A percentile compares a stretch with the other conserved stretches of the same genome.
Evolutionary conservation across 2,797 vertebrate species (phyloP).

Genomic region (Percopsis omiscomaycus): DNA sequence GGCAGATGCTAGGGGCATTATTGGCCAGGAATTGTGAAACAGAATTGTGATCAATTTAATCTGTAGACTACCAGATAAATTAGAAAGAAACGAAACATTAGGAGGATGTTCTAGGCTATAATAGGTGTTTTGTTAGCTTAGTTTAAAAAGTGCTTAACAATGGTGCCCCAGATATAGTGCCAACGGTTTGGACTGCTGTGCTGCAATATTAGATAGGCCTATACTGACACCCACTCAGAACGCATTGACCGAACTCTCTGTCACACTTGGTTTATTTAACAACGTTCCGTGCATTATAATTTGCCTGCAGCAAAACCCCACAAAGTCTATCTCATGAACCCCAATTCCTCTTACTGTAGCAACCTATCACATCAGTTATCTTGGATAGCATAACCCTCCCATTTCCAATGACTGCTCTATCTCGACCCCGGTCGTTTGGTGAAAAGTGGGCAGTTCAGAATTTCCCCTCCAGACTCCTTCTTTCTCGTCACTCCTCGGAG

Average conservation of each 20-base stretch:
- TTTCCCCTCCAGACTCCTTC: conserved; percentile 54
- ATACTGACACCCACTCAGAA: not conserved
- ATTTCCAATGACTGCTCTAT: conserved; percentile 35
- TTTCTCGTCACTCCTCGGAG: conserved; percentile 45
- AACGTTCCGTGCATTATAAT: conserved; percentile 30
- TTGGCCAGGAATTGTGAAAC: too few relatives aligned
- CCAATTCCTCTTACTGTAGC: conserved; percentile 10
- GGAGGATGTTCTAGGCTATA: too few relatives aligned
- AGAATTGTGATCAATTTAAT: too few relatives aligned
- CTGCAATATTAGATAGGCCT: too few relatives aligned
- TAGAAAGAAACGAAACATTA: too few relatives aligned
- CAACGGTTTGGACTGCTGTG: too few relatives aligned
- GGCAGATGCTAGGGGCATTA: too few relatives aligned
- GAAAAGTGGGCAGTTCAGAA: conserved; percentile 69
- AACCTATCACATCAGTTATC: conserved; percentile 45
- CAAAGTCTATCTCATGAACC: conserved; percentile 20
- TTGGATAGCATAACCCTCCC: conserved; percentile 43
- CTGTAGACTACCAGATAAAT: too few relatives aligned
- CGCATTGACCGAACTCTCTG: conserved; percentile 17
- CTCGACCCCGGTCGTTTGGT: conserved; percentile 38
- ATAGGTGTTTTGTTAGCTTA: too few relatives aligned
- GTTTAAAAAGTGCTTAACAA: too few relatives aligned
- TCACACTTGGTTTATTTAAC: conserved; percentile 26
- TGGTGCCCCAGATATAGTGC: too few relatives aligned
- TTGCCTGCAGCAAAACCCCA: conserved; percentile 32